Evolutionary conservation across 2,888 invertebrate genomes (phyloP).

Genomic region (Smittia sp.): DNA sequence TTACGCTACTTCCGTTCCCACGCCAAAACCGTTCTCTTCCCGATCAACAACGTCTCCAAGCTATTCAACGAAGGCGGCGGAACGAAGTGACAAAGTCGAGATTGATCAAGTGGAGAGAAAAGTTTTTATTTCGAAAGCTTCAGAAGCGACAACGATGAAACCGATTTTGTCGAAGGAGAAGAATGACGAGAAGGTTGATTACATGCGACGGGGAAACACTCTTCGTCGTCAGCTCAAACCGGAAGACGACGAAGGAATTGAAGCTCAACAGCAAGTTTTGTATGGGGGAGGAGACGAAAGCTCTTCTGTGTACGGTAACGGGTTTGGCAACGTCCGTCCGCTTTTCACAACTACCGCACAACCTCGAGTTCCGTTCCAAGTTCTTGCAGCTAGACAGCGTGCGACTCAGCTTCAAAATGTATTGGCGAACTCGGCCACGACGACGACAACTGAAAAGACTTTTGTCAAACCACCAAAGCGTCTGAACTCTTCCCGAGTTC

Average conservation of each 20-base stretch:
- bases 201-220: slow-evolving; percentile 56
- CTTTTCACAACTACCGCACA: slow-evolving; percentile 65
- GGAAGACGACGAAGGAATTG: slow-evolving; percentile 55
- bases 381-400: slow-evolving; percentile 56
- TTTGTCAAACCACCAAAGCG: slow-evolving; percentile 46
- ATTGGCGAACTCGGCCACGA: slow-evolving; percentile 42
- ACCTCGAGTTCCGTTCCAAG: slow-evolving; percentile 58
- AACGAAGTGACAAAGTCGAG: slow-evolving; percentile 44
- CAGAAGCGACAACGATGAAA: slow-evolving; percentile 49
- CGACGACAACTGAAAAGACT: slow-evolving; percentile 50
- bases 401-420: slow-evolving; percentile 47
- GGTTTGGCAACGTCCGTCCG: slow-evolving; percentile 63
- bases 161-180: slow-evolving; percentile 54
- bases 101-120: slow-evolving; percentile 44
- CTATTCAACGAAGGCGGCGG: slow-evolving; percentile 42
- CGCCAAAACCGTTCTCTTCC: slow-evolving; percentile 44
- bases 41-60: slow-evolving; percentile 44
- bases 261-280: slow-evolving; percentile 55
- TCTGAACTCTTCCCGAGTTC: slow-evolving; percentile 52
- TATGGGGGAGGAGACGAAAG: slow-evolving; percentile 60
- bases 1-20: slow-evolving; percentile 46
- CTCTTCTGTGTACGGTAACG: slow-evolving; percentile 67
- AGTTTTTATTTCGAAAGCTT: slow-evolving; percentile 42
- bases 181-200: slow-evolving; percentile 28
- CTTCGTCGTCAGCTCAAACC: slow-evolving; percentile 60